Percentiles rank a stretch among this genome's conserved stretches.
phyloP scores from a whole-genome alignment of 2,113 vertebrate species.

The Psammodynastes pulverulentus region DNA sequence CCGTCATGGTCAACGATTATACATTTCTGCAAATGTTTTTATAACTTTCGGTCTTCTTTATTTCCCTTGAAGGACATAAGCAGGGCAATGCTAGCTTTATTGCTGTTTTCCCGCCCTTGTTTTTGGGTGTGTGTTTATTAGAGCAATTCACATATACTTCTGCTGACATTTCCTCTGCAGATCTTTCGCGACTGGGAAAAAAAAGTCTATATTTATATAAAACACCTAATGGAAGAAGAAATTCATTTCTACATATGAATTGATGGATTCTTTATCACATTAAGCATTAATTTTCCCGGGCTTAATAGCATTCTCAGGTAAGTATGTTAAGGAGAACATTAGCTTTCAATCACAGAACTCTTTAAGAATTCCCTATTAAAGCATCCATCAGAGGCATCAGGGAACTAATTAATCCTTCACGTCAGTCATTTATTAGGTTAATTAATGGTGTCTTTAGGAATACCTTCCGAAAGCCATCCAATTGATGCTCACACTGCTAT shows the following conservation, averaged over 20 bases:
- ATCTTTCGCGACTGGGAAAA: neutral
- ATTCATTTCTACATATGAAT: conserved; percentile 4
- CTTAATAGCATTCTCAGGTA: conserved; percentile 31
- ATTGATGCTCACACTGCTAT: neutral
- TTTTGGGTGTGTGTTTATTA: neutral
- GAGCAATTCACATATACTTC: neutral
- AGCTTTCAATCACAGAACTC: conserved; percentile 32
- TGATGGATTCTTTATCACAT: neutral
- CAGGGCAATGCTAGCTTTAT: neutral
- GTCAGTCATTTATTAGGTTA: conserved; percentile 38
- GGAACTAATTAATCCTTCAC: conserved; percentile 35
- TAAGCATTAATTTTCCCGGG: conserved; percentile 18
- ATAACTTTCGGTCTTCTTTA: neutral
- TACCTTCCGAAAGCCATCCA: conserved; percentile 7
- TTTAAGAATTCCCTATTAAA: conserved; percentile 47
- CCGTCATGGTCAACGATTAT: neutral
- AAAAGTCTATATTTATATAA: neutral
- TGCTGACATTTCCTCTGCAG: fast-evolving
- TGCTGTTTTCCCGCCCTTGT: neutral
- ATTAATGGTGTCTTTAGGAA: conserved; percentile 28
- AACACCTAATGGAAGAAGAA: too few relatives aligned
- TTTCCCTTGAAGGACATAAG: neutral
- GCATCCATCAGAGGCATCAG: conserved; percentile 3
- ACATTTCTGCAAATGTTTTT: neutral
- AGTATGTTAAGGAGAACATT: conserved; percentile 20